phyloP scores from a whole-genome alignment of 2,888 invertebrate species.

The Atethmia centrago region DNA sequence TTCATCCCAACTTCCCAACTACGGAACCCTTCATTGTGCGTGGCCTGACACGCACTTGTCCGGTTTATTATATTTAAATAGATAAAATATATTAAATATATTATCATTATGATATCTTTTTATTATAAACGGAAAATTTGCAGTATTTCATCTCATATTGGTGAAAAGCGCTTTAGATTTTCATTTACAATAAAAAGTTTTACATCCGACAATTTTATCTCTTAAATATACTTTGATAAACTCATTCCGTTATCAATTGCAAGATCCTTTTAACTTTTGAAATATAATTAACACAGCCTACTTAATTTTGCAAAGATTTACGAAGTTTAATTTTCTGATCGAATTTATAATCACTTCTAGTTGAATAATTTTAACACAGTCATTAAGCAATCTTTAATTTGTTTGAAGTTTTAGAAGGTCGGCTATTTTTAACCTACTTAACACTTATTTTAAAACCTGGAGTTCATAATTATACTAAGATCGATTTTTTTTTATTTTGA shows the following conservation, averaged over 20 bases:
- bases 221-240: constrained; percentile 27
- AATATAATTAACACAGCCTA: constrained; percentile 57
- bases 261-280: constrained; percentile 43
- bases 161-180: neutral
- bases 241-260: constrained; percentile 41
- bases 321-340: constrained; percentile 37
- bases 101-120: neutral
- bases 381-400: neutral
- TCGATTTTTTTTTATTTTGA: no score
- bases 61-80: no score
- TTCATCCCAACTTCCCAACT: no score
- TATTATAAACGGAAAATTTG: neutral
- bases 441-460: neutral
- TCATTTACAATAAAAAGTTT: constrained; percentile 5
- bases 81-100: no score
- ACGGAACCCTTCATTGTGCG: no score
- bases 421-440: neutral
- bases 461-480: no score
- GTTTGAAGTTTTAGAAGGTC: neutral
- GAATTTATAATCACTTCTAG: constrained; percentile 30
- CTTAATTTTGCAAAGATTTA: constrained; percentile 44
- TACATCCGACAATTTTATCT: constrained; percentile 16
- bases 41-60: no score
- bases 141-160: neutral
- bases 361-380: neutral